Evolutionary conservation across 30 jellyfish, hydroid and myxozoan species (phyloP), one percentile per base, ranked within the genome.

Genomic region (Phacellophora camtschatica): DNA sequence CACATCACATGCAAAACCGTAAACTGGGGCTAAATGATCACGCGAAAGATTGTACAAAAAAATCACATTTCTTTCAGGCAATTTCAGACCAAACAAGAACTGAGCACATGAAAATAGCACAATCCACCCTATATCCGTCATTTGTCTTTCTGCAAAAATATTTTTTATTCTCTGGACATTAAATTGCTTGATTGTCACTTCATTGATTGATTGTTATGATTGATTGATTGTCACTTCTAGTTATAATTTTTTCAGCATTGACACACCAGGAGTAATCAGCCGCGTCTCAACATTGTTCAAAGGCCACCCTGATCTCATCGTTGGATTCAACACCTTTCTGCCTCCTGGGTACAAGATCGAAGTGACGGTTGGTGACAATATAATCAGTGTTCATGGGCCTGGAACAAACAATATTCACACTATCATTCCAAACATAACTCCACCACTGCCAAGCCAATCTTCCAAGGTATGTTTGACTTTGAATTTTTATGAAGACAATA

Each of bases 341-440:
- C 99, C 99, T 10, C 99, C 97, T 56, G 99, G 97, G 7, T 94
- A 94, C 66, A 87, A 87, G 67, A 94, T 87, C 28, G 99, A 94
- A 74, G 98, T 85, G 50, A 79, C 90, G 0, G 69, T 84, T 51
- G 86, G 95, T 16, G 96, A 71, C 88, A 80, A 65, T 59, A 80
- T 84, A 33, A 80, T 80, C 91, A 80, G 91, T 48, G 73, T 80
- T 53, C 91, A 80, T 41, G 91, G 91, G 4, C 91, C 91, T 8
- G 91, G 84, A n/a, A 66, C 91, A 20, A 79, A 79, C 45, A 79
- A 79, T 39, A 71, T 65, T 31, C 91, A 80, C 48, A 80, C 91
- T 11, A 80, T 80, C 53, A 80, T 80, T 42, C 91, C 80, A 6
- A 80, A 45, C 42, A 57, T 55, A 48, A 66, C 59, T n/a, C 80